Conservation (phyloP, 2,113 vertebrate genomes). For the Lonchura striata region DNA sequence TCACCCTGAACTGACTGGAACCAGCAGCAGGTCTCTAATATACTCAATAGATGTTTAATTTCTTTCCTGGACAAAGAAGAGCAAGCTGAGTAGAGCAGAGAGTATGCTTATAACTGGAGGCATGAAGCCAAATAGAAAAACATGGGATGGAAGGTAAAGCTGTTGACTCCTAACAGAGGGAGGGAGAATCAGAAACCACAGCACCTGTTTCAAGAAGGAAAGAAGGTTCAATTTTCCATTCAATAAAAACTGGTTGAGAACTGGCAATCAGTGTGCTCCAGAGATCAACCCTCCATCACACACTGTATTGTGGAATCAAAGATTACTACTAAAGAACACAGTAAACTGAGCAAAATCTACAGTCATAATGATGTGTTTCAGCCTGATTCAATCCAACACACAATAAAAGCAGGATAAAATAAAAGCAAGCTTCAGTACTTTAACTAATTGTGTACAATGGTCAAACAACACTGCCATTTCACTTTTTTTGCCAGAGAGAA, state of each 20-base stretch:
- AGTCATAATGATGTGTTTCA: background rate
- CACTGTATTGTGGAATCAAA: background rate
- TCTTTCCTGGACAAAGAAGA: background rate
- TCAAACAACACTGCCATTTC: background rate
- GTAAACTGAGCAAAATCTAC: background rate
- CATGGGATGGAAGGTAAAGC: background rate
- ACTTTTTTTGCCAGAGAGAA: background rate
- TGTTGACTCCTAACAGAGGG: background rate
- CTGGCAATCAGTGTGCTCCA: background rate
- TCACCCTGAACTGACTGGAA: background rate
- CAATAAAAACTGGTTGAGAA: background rate
- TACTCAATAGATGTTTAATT: background rate
- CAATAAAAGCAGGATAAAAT: background rate
- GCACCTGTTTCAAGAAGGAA: background rate
- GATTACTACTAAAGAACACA: background rate
- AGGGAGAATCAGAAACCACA: background rate
- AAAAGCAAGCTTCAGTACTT: background rate
- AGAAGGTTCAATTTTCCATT: background rate
- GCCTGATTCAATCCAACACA: background rate
- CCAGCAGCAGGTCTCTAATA: background rate
- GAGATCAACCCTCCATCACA: background rate
- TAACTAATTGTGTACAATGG: background rate
- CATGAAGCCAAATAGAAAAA: background rate
- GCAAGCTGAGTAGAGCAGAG: background rate
- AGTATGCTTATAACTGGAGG: background rate